These are phyloP conservation scores for Enteromius viviparus DNA, from an alignment of 2,797 vertebrate species.

Conservation along the genomic window DNA sequence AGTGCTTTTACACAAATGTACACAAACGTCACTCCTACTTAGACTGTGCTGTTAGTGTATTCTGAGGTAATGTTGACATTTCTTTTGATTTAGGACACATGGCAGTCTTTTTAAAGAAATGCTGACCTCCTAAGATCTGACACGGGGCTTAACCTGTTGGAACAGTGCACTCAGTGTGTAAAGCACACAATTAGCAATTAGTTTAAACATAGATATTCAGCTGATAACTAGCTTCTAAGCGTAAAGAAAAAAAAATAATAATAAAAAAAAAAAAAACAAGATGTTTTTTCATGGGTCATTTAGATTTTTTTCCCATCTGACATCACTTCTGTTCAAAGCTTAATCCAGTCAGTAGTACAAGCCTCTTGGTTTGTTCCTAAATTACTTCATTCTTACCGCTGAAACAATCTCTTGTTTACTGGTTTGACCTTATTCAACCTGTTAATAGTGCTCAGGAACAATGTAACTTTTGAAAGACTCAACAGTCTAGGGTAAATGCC, in stretches of 20 bases:
- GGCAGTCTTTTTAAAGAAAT: slow-evolving; percentile 22
- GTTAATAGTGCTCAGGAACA: background rate
- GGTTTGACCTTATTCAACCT: slow-evolving; percentile 2
- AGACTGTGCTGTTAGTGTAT: slow-evolving; percentile 2
- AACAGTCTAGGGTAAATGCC: background rate
- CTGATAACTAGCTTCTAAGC: background rate
- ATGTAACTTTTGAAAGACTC: background rate
- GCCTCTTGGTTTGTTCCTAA: slow-evolving; percentile 16
- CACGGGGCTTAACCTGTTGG: background rate
- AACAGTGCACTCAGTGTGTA: background rate
- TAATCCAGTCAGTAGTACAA: slow-evolving; percentile 11
- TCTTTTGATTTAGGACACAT: slow-evolving; percentile 4
- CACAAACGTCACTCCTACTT: background rate
- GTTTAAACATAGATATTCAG: background rate
- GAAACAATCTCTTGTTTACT: slow-evolving; percentile 33
- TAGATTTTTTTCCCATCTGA: too few relatives aligned
- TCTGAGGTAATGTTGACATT: slow-evolving; percentile 10
- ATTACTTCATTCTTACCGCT: slow-evolving; percentile 17
- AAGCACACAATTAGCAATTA: background rate
- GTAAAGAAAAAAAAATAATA: background rate
- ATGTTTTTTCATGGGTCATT: background rate
- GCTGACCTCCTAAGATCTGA: background rate
- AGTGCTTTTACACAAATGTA: background rate
- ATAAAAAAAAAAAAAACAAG: background rate
- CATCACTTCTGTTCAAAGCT: background rate